Percentiles rank a stretch among this genome's conserved stretches.
Evolutionary conservation across 2,888 invertebrate species (phyloP).

Genomic region (Synanthedon vespiformis): DNA sequence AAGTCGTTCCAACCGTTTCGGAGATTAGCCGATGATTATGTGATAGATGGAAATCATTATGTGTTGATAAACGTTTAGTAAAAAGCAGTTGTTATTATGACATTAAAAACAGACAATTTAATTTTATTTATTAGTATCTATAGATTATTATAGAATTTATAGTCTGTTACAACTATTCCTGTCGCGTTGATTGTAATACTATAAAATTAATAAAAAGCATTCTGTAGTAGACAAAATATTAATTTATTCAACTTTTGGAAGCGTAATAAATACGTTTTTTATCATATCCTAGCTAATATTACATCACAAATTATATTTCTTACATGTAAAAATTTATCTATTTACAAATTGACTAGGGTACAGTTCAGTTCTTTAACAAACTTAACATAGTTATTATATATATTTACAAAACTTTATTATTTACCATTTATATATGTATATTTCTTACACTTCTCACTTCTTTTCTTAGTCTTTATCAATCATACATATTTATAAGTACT

Average conservation of each 20-base stretch:
- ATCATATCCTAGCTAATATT: constrained; percentile 59
- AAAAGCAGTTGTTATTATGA: too few species aligned
- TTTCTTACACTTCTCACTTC: constrained; percentile 24
- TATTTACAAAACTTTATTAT: constrained; percentile 19
- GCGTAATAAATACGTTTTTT: constrained; percentile 68
- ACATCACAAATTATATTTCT: constrained; percentile 67
- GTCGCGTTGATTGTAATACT: constrained; percentile 10
- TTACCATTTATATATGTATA: constrained; percentile 13
- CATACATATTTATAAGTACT: constrained; percentile 39
- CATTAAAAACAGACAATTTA: too few species aligned
- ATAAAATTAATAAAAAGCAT: neutral
- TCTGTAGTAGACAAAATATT: constrained; percentile 59
- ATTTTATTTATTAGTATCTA: too few species aligned
- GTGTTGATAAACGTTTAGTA: too few species aligned
- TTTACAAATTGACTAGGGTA: constrained; percentile 70
- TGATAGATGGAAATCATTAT: too few species aligned
- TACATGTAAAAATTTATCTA: constrained; percentile 32
- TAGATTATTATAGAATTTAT: too few species aligned
- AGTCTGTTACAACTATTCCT: too few species aligned
- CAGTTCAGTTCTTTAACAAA: constrained; percentile 65
- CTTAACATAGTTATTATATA: constrained; percentile 20
- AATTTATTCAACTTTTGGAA: constrained; percentile 67
- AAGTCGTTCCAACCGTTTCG: too few species aligned
- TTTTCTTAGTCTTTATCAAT: constrained; percentile 23
- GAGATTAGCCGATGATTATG: too few species aligned